Evolutionary conservation across 2,888 invertebrate genomes (phyloP).

Genomic region (Napeogenes sylphis): DNA sequence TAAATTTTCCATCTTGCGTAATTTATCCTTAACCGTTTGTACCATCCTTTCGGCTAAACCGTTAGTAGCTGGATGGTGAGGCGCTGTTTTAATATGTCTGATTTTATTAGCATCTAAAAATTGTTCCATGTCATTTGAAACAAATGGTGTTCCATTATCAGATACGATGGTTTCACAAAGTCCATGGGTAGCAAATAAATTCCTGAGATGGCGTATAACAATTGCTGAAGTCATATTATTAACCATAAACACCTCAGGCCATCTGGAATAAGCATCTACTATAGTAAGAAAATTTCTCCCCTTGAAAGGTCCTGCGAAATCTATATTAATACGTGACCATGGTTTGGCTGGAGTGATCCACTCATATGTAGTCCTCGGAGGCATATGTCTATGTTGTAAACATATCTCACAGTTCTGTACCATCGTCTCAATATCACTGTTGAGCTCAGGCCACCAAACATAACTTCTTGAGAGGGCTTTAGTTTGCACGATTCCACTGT

Average conservation of each 20-base stretch:
- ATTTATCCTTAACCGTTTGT: slow-evolving; percentile 29
- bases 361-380: slow-evolving; percentile 6
- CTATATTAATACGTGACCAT: slow-evolving; percentile 25
- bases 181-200: slow-evolving; percentile 21
- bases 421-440: slow-evolving; percentile 16
- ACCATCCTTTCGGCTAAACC: slow-evolving; percentile 30
- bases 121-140: slow-evolving; percentile 19
- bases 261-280: slow-evolving; percentile 20
- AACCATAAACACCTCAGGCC: slow-evolving; percentile 25
- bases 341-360: slow-evolving; percentile 21
- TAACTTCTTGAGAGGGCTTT: too few species aligned
- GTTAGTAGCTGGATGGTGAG: slow-evolving; percentile 29
- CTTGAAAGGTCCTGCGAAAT: slow-evolving; percentile 20
- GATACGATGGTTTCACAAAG: slow-evolving; percentile 22
- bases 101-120: slow-evolving; percentile 21
- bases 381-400: slow-evolving; percentile 15
- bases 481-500: too few species aligned
- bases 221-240: slow-evolving; percentile 15
- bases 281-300: slow-evolving; percentile 21
- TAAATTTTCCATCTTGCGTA: slow-evolving; percentile 21
- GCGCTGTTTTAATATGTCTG: slow-evolving; percentile 23
- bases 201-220: slow-evolving; percentile 10
- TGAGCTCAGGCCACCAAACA: slow-evolving; percentile 27
- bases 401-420: slow-evolving; percentile 14
- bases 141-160: slow-evolving; percentile 23